Evolutionary conservation across 2,797 vertebrate species (phyloP), one percentile per base, ranked within the genome.

Genomic region (Phyllotis vaccarum): DNA sequence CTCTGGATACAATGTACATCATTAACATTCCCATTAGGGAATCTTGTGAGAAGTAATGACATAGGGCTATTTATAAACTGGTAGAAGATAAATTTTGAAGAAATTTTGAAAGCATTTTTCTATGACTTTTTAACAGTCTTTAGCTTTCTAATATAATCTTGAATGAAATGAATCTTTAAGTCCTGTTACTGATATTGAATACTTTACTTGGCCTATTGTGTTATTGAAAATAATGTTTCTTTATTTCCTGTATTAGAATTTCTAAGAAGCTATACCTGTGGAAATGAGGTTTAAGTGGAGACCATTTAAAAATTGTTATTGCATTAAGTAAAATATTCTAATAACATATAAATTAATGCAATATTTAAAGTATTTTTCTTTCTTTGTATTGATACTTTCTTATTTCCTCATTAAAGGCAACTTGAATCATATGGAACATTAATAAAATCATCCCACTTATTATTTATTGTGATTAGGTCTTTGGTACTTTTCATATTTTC

Each of bases 221-320:
- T 68, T 66, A 66, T 94, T 93, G 29, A 31, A 11, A 85, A 76
- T 87, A n/a, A 70, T 97, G 95, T 95, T 92, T n/a, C n/a, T n/a
- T n/a, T n/a, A n/a, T n/a, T n/a, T n/a, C n/a, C n/a, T n/a, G n/a
- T n/a, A n/a, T n/a, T n/a, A n/a, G n/a, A n/a, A n/a, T n/a, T n/a
- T n/a, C n/a, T n/a, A n/a, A 80, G n/a, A 46, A 93, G 34, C 62
- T 22, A 89, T 49, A 94, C 85, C 93, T 94, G 52, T 74, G 40
- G 40, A 95, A 96, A 81, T 60, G 37, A 96, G n/a, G 40, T 94
- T 93, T 97, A 95, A 98, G 95, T 95, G 83, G 66, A 82, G 43
- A 96, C 93, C 75, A 96, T 92, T 97, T 97, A 97, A 96, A 97
- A 96, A 90, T 97, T 96, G 94, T 91, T 12, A 34, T 75, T 89